phyloP scores from a whole-genome alignment of 2,888 invertebrate genomes.

The Nephrotoma flavescens region DNA sequence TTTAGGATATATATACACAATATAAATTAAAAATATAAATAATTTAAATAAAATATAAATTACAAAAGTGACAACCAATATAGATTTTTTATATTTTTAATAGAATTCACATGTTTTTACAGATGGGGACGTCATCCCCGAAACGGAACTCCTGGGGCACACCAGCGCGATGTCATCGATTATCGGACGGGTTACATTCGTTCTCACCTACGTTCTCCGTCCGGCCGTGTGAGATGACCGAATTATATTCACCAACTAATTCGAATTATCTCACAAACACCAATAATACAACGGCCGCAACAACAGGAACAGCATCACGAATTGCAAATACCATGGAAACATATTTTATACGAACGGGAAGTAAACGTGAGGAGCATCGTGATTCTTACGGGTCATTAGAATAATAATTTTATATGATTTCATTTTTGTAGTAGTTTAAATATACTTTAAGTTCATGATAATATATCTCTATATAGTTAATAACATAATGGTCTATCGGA shows the following conservation, averaged over 20 bases:
- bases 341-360: background rate
- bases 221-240: conserved; percentile 86
- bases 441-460: too few relatives aligned
- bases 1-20: background rate
- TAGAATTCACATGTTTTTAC: conserved; percentile 15
- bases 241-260: conserved; percentile 25
- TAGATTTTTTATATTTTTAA: background rate
- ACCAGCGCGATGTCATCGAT: conserved; percentile 33
- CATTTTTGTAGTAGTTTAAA: too few relatives aligned
- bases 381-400: background rate
- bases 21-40: background rate
- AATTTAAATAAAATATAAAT: background rate
- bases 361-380: background rate
- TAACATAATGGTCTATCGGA: too few relatives aligned
- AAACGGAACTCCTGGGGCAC: conserved; percentile 32
- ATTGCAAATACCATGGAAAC: background rate
- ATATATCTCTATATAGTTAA: too few relatives aligned
- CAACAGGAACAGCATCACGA: background rate
- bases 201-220: conserved; percentile 82
- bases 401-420: background rate
- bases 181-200: conserved; percentile 57
- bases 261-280: background rate
- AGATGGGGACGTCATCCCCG: conserved; percentile 71
- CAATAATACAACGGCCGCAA: background rate
- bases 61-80: background rate